Percentiles rank a stretch among this genome's conserved stretches.
These are phyloP conservation scores for Apodemia hepburni DNA, from an alignment of 2,888 invertebrate species.

Conservation along the genomic window DNA sequence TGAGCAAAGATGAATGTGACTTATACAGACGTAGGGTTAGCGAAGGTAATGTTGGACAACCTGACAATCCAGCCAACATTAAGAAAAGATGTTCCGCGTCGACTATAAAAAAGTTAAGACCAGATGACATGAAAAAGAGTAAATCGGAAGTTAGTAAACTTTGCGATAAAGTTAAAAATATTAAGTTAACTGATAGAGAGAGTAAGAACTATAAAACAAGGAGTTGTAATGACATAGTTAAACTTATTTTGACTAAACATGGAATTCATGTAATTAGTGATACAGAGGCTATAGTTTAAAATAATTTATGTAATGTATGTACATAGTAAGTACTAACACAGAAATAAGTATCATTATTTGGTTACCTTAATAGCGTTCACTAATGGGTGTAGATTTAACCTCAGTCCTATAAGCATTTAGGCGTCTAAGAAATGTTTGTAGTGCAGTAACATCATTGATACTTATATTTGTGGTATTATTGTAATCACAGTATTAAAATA, in stretches of 20 bases:
- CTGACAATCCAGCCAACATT: constrained; percentile 34
- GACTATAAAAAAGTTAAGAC: constrained; percentile 57
- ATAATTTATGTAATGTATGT: neutral
- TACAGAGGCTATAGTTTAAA: constrained; percentile 85
- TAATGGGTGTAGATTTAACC: too few relatives aligned
- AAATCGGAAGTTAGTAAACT: constrained; percentile 75
- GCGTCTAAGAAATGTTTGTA: too few relatives aligned
- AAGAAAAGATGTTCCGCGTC: constrained; percentile 65
- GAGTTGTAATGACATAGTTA: constrained; percentile 82
- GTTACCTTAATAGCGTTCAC: too few relatives aligned
- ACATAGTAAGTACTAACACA: neutral
- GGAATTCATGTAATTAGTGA: constrained; percentile 90
- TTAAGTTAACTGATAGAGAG: constrained; percentile 58
- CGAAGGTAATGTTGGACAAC: constrained; percentile 52
- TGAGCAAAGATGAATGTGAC: constrained; percentile 66
- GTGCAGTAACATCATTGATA: neutral
- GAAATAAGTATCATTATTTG: neutral
- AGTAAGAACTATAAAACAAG: constrained; percentile 62
- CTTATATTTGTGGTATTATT: neutral
- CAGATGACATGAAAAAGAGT: constrained; percentile 67
- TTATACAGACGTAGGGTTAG: constrained; percentile 58
- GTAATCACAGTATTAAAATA: neutral
- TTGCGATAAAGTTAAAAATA: constrained; percentile 68
- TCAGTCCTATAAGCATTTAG: too few relatives aligned
- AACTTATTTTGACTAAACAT: constrained; percentile 87